Evolutionary conservation across 2,797 vertebrate genomes (phyloP).

Genomic region (Apogon talboti): DNA sequence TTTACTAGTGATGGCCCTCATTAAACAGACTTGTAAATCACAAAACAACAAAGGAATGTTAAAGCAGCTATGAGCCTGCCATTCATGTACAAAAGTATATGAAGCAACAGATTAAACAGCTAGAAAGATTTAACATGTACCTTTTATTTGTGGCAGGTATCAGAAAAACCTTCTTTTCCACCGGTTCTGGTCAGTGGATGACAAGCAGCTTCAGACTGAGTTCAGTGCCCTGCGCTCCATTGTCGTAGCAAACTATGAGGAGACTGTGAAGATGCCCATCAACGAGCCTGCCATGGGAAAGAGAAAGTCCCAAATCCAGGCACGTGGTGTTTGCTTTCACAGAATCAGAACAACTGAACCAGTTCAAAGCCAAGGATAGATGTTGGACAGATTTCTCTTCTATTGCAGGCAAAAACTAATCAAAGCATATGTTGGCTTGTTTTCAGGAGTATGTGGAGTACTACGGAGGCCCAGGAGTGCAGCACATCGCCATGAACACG

Average conservation of each 20-base stretch:
- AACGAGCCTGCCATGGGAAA: constrained; percentile 93
- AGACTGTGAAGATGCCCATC: constrained; percentile 98
- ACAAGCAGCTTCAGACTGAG: constrained; percentile 95
- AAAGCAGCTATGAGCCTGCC: neutral
- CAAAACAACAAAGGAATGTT: constrained; percentile 2
- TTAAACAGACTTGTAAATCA: constrained; percentile 1
- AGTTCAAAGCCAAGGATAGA: neutral
- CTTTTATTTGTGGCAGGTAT: constrained; percentile 84
- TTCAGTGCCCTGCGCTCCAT: constrained; percentile 96
- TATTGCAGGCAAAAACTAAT: neutral
- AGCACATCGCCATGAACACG: constrained; percentile 96
- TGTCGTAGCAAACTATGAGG: constrained; percentile 95
- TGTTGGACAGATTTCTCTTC: too few species aligned
- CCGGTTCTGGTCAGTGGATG: constrained; percentile 98
- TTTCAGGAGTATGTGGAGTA: constrained; percentile 95
- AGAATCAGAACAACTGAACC: too few species aligned
- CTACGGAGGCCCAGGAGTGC: constrained; percentile 93
- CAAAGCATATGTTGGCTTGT: neutral
- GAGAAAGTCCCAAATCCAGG: constrained; percentile 98
- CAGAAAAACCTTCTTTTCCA: constrained; percentile 94
- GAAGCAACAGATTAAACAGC: neutral
- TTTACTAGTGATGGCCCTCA: constrained; percentile 12
- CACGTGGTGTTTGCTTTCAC: constrained; percentile 34
- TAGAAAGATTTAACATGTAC: neutral
- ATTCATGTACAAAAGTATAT: neutral